These are phyloP conservation scores for Monodelphis domestica DNA, from an alignment of 2,797 vertebrate genomes.

Conservation along the genomic window DNA sequence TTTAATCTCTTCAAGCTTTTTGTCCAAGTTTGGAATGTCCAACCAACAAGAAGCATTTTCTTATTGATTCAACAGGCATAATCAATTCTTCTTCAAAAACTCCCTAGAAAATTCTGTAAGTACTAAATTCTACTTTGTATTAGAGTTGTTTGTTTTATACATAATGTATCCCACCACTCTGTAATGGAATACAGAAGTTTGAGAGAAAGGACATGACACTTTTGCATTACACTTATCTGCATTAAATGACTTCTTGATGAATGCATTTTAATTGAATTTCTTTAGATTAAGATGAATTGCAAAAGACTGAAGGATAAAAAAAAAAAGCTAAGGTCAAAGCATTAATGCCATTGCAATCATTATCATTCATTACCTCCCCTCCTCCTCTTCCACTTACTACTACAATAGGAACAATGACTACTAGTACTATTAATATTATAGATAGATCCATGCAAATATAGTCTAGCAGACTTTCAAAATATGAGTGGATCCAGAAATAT, in stretches of 20 bases:
- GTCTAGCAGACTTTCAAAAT: background rate
- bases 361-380: no score
- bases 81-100: background rate
- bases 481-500: background rate
- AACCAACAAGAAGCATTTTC: background rate
- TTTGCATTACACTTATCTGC: background rate
- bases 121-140: background rate
- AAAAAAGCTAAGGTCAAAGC: background rate
- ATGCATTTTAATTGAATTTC: background rate
- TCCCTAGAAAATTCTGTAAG: background rate
- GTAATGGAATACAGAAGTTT: background rate
- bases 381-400: background rate
- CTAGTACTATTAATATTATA: background rate
- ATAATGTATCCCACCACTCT: background rate
- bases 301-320: background rate
- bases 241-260: background rate
- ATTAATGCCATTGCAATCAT: background rate
- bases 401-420: background rate
- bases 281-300: background rate
- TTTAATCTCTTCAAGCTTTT: no score
- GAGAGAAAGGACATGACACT: no score
- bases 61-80: background rate
- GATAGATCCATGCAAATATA: background rate
- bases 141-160: background rate
- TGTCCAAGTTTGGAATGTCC: no score